These are phyloP conservation scores for Papilio demoleus DNA, from an alignment of 2,888 invertebrate species.

Conservation along the genomic window DNA sequence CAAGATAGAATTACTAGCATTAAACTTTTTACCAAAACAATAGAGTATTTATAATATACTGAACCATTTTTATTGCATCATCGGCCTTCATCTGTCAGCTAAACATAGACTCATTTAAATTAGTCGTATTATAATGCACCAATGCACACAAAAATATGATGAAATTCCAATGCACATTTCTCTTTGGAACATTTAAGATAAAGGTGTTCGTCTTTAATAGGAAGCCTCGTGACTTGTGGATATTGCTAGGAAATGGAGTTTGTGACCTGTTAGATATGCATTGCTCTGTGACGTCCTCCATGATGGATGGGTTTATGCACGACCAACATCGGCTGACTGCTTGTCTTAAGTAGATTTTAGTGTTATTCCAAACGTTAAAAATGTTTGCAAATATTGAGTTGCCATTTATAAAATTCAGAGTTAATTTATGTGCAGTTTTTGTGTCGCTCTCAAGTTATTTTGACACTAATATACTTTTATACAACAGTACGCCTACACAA, in stretches of 20 bases:
- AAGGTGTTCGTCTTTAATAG: constrained; percentile 41
- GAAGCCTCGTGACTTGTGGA: constrained; percentile 53
- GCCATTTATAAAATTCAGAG: too few relatives aligned
- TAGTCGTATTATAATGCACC: too few relatives aligned
- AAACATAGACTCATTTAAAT: too few relatives aligned
- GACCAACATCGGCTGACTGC: not conserved
- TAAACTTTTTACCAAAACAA: too few relatives aligned
- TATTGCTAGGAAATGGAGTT: constrained; percentile 55
- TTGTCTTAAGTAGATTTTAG: too few relatives aligned
- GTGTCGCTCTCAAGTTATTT: not conserved
- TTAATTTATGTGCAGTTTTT: not conserved
- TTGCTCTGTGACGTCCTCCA: constrained; percentile 35
- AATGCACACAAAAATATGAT: not conserved
- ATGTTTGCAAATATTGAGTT: too few relatives aligned
- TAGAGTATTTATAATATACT: too few relatives aligned
- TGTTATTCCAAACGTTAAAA: too few relatives aligned
- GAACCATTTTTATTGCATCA: too few relatives aligned
- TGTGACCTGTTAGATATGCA: constrained; percentile 45
- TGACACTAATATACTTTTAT: constrained; percentile 8
- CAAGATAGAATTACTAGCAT: too few relatives aligned
- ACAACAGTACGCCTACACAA: constrained; percentile 4
- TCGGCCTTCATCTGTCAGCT: too few relatives aligned
- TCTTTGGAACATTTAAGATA: constrained; percentile 21
- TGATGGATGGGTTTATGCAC: constrained; percentile 28
- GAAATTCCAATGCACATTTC: constrained; percentile 3